Evolutionary conservation across 2,888 invertebrate species (phyloP), one percentile per base, ranked within the genome.

Genomic region (Epirrhoe tristata): DNA sequence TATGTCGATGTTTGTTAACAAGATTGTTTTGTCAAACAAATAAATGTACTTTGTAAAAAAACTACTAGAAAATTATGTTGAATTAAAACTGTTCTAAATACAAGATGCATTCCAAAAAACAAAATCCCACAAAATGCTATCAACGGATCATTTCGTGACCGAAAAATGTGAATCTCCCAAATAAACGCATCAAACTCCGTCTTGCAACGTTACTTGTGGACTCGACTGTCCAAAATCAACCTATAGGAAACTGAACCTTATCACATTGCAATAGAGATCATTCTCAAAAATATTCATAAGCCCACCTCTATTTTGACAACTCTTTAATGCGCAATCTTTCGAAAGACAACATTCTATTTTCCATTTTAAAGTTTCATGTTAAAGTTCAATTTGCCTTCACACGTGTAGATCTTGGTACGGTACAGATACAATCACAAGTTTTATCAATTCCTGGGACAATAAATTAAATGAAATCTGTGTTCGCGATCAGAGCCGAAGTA

Each of bases 361-460:
- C 10, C 58, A 12, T 55, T 39, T 7, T 54, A 34, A 32, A 2
- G 2, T 31, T 2, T 6, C 6, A 5, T 1, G 24, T 55, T 58
- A 64, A 32, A 55, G 64, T 64, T 61, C 16, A 43, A 12, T 58
- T 64, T 64, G 61, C 43, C 48, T n/a, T 16, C 36, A 39, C 57
- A 48, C 34, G 8, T 8, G 17, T 31, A 7, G 39, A 68, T 68
- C 67, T 59, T 57, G 46, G 60, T 58, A 63, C 52, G 53, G 67
- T 68, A 68, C 68, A 73, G 74, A 73, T 74, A 74, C 51, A 24
- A 74, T 74, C 74, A 68, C 67, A 68, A 66, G 68, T 75, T 71
- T 74, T 75, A 75, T 75, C 75, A 75, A 75, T 65, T 64, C 72
- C 69, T 66, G 72, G 71, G 71, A 75, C 69, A 72, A 75, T 75